A percentile compares a stretch with the other conserved stretches of the same genome.
Conservation (phyloP, 2,797 vertebrate species). For the Merluccius polli region DNA sequence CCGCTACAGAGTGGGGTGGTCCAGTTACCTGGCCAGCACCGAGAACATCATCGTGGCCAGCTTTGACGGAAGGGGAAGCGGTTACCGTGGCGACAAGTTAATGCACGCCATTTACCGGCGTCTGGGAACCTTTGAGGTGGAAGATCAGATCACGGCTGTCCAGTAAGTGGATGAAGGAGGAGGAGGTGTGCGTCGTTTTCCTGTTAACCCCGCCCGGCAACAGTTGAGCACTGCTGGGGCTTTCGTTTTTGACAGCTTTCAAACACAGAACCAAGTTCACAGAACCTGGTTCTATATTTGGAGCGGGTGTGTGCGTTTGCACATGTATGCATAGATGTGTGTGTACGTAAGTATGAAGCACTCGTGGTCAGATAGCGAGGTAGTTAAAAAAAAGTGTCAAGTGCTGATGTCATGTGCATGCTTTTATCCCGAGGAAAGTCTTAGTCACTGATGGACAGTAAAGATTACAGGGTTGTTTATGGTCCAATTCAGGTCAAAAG, state of each 20-base stretch:
- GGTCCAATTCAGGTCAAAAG: not conserved
- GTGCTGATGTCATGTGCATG: not conserved
- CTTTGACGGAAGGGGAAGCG: conserved; percentile 95
- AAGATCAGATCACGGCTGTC: conserved; percentile 91
- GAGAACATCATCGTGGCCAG: conserved; percentile 93
- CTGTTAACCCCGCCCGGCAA: not conserved
- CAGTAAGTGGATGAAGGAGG: conserved; percentile 68
- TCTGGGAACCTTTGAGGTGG: conserved; percentile 91
- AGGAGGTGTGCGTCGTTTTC: not conserved
- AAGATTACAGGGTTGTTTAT: not conserved
- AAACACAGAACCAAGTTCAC: not conserved
- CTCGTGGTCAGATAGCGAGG: not conserved
- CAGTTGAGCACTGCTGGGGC: not conserved
- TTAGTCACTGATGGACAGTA: conserved; percentile 3
- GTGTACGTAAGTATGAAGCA: not conserved
- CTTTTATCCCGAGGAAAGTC: not conserved
- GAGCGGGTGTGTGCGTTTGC: not conserved
- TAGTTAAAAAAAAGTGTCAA: not conserved
- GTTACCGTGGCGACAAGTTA: conserved; percentile 90
- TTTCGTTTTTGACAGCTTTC: not conserved
- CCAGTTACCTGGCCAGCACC: conserved; percentile 90
- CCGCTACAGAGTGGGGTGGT: conserved; percentile 80
- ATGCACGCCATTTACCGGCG: conserved; percentile 89
- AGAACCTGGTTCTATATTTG: not conserved
- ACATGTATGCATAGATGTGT: not conserved